Percentiles rank a stretch among this genome's conserved stretches.
phyloP scores from a whole-genome alignment of 2,797 vertebrate species.

The Pseudocheirus occidentalis region DNA sequence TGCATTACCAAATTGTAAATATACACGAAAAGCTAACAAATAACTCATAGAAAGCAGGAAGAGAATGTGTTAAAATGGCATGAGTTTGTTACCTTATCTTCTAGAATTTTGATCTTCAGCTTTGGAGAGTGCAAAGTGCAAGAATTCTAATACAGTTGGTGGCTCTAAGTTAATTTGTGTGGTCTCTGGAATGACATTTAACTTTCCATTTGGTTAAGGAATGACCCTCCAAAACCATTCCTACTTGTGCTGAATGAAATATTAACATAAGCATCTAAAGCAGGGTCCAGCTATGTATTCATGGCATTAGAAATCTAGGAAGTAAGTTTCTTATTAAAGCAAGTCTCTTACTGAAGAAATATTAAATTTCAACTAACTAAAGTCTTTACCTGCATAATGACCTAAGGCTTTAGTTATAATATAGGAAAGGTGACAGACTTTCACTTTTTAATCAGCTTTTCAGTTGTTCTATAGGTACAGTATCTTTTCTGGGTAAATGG shows the following conservation, averaged over 20 bases:
- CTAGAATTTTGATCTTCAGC: not conserved
- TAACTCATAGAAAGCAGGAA: not conserved
- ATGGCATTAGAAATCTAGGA: constrained; percentile 10
- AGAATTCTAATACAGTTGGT: not conserved
- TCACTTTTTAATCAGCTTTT: not conserved
- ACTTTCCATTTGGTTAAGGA: not conserved
- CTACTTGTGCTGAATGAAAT: not conserved
- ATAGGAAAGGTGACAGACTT: not conserved
- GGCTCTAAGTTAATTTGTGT: not conserved
- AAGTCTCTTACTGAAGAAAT: not conserved
- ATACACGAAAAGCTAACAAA: not conserved
- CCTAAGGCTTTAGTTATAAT: not conserved
- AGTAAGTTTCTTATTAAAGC: not conserved
- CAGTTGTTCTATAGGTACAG: not conserved
- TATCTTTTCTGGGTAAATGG: constrained; percentile 6
- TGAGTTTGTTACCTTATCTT: not conserved
- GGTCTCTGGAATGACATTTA: not conserved
- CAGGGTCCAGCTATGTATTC: not conserved
- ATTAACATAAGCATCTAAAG: not conserved
- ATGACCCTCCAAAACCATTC: not conserved
- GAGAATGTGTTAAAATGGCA: not conserved
- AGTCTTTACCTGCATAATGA: not conserved
- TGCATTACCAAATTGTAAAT: not conserved
- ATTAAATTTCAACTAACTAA: not conserved
- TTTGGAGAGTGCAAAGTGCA: not conserved